Evolutionary conservation across 1,140 invertebrate species (phyloP).

Genomic region (Nylanderia fulva): DNA sequence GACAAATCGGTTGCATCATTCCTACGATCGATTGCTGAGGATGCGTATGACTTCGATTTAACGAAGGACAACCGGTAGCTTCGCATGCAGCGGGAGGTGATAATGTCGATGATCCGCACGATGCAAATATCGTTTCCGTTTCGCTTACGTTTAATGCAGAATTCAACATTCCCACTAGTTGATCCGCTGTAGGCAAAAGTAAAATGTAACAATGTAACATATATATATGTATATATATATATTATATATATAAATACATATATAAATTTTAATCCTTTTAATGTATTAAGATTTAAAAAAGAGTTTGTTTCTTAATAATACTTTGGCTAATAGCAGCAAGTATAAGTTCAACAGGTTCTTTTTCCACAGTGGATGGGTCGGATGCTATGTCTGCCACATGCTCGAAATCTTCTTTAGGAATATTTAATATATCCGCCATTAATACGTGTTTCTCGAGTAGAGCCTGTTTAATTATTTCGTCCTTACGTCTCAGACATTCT

Average conservation of each 20-base stretch:
- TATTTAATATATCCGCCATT: conserved; percentile 91
- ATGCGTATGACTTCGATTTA: conserved; percentile 76
- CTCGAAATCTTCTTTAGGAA: conserved; percentile 90
- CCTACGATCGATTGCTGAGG: conserved; percentile 82
- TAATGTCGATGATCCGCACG: conserved; percentile 68
- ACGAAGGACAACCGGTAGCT: conserved; percentile 76
- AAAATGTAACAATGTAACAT: neutral
- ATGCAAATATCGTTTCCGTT: conserved; percentile 85
- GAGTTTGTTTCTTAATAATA: conserved; percentile 73
- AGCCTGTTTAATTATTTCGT: conserved; percentile 90
- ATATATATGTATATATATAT: neutral
- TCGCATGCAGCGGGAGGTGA: conserved; percentile 73
- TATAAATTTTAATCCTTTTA: too few species aligned
- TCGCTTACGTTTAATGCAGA: conserved; percentile 86
- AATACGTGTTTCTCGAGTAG: conserved; percentile 91
- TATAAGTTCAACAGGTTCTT: conserved; percentile 90
- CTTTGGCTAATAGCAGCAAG: conserved; percentile 91
- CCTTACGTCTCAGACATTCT: conserved; percentile 91
- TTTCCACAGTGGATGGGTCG: conserved; percentile 85
- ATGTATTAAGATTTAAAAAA: neutral
- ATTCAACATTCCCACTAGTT: conserved; percentile 86
- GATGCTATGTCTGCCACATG: conserved; percentile 89
- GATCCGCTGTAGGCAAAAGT: conserved; percentile 83
- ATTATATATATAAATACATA: neutral
- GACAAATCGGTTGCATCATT: conserved; percentile 85